Percentiles rank a stretch among this genome's conserved stretches.
Conservation (phyloP, 2,113 vertebrate genomes). For the Noturus placidus region DNA sequence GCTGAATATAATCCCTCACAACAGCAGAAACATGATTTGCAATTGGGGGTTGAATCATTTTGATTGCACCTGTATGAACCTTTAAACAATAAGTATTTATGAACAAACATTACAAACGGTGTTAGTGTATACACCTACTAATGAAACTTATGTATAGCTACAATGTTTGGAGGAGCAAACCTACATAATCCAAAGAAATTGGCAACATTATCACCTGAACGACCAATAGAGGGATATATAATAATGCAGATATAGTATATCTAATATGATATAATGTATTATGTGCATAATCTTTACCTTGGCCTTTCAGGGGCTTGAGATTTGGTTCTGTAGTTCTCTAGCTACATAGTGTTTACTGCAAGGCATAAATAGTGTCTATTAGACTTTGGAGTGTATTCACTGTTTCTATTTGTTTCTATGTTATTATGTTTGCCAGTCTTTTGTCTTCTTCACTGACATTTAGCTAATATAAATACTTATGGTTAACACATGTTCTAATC, state of each 20-base stretch:
- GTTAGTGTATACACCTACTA: background rate
- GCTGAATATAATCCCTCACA: too few relatives aligned
- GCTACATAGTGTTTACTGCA: background rate
- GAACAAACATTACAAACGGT: background rate
- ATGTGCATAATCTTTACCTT: background rate
- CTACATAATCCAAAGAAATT: background rate
- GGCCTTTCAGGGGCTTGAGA: background rate
- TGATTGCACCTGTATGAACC: background rate
- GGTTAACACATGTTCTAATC: background rate
- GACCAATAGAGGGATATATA: background rate
- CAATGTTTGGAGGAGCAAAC: background rate
- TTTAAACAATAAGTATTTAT: background rate
- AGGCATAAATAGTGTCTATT: background rate
- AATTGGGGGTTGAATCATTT: too few relatives aligned
- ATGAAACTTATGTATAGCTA: background rate
- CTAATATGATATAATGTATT: background rate
- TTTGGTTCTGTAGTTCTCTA: background rate
- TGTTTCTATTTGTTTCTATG: background rate
- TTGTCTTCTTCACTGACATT: background rate
- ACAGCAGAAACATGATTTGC: too few relatives aligned
- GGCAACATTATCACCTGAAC: background rate
- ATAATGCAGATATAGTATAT: background rate
- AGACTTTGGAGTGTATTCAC: background rate
- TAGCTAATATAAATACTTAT: background rate
- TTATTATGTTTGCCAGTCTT: background rate